Conservation (phyloP, 2,888 invertebrate genomes). For the Drosophila austrosaltans region DNA sequence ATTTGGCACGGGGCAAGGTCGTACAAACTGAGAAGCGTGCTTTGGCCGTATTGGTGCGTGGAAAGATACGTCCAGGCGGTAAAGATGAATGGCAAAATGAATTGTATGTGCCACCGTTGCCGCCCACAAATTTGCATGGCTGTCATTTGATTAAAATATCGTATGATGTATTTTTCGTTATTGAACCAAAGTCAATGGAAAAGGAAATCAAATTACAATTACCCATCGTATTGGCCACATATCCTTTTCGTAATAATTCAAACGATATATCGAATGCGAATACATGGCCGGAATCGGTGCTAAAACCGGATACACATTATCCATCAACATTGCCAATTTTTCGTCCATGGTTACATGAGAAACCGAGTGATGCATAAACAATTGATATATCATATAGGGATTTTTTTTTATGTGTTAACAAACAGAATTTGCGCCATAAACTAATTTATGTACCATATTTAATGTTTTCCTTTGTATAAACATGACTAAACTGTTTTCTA, state of each 20-base stretch:
- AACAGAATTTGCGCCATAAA: slow-evolving; percentile 57
- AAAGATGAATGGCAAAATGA: slow-evolving; percentile 94
- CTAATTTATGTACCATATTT: slow-evolving; percentile 52
- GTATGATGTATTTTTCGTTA: slow-evolving; percentile 96
- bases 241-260: slow-evolving; percentile 89
- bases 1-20: slow-evolving; percentile 93
- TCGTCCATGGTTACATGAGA: slow-evolving; percentile 93
- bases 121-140: slow-evolving; percentile 96
- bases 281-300: slow-evolving; percentile 85
- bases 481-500: slow-evolving; percentile 25
- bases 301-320: slow-evolving; percentile 93
- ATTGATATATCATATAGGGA: slow-evolving; percentile 21
- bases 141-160: slow-evolving; percentile 97
- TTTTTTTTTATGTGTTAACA: slow-evolving; percentile 44
- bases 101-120: slow-evolving; percentile 95
- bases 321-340: slow-evolving; percentile 96
- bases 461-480: slow-evolving; percentile 33
- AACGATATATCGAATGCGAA: slow-evolving; percentile 85
- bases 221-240: slow-evolving; percentile 95
- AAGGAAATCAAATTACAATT: slow-evolving; percentile 96
- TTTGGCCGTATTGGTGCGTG: slow-evolving; percentile 90
- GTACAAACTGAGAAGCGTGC: slow-evolving; percentile 94
- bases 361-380: slow-evolving; percentile 73
- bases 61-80: slow-evolving; percentile 92
- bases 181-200: slow-evolving; percentile 95